Conservation (phyloP, 2,113 vertebrate genomes). For the Aldabrachelys gigantea region DNA sequence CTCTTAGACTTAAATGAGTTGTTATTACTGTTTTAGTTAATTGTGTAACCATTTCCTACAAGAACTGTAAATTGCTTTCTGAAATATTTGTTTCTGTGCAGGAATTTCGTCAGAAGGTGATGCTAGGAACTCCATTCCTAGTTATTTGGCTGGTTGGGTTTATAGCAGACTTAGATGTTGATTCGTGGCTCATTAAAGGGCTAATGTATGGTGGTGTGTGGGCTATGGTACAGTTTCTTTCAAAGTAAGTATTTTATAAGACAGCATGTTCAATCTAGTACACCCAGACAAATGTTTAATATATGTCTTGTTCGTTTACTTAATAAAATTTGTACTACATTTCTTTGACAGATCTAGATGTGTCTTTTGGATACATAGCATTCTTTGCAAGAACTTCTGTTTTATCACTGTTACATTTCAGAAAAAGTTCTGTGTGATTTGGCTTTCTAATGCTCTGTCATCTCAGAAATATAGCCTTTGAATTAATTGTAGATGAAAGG, state of each 20-base stretch:
- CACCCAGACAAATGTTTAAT: not conserved
- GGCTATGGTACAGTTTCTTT: conserved; percentile 96
- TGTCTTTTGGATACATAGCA: not conserved
- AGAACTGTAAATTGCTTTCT: conserved; percentile 22
- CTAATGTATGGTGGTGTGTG: conserved; percentile 96
- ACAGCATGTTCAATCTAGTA: not conserved
- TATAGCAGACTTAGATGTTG: conserved; percentile 97
- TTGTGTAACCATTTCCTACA: not conserved
- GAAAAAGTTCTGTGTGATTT: not conserved
- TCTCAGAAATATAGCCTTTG: not conserved
- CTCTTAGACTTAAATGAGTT: not conserved
- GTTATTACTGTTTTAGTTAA: not conserved
- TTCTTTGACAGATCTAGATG: not conserved
- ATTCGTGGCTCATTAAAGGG: conserved; percentile 98
- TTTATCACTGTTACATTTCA: not conserved
- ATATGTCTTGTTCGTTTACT: not conserved
- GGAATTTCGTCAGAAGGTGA: conserved; percentile 99
- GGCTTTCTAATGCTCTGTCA: not conserved
- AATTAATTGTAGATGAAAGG: not conserved
- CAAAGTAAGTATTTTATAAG: conserved; percentile 88
- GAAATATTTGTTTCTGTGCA: conserved; percentile 74
- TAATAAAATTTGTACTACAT: not conserved
- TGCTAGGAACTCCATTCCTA: conserved; percentile 98
- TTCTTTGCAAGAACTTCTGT: not conserved
- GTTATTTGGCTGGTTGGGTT: conserved; percentile 99